Evolutionary conservation across 2,113 vertebrate genomes (phyloP).

Genomic region (Eira barbara): DNA sequence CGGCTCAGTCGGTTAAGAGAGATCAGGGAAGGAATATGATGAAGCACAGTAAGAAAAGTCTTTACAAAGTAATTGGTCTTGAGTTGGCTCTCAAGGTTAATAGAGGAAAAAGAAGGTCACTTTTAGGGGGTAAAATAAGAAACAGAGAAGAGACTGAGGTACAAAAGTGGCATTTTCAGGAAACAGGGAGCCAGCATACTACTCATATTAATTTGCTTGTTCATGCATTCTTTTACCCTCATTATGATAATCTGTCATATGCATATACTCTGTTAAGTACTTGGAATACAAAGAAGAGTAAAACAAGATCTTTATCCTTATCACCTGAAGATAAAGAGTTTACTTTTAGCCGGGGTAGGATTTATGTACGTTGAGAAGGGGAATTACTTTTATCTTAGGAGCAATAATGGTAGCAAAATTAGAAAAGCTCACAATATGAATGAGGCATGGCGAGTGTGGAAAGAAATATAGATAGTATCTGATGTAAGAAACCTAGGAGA

Average conservation of each 20-base stretch:
- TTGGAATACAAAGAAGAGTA: neutral
- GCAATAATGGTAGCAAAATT: neutral
- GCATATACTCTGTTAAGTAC: neutral
- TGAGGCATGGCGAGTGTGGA: neutral
- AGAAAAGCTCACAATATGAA: neutral
- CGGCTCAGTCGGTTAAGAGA: neutral
- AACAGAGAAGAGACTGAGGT: neutral
- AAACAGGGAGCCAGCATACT: neutral
- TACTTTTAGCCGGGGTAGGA: neutral
- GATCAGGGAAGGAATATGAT: neutral
- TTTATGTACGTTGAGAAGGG: neutral
- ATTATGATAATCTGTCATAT: neutral
- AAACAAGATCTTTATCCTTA: neutral
- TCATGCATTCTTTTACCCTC: neutral
- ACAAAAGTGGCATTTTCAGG: neutral
- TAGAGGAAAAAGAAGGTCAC: neutral
- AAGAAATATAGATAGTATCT: neutral
- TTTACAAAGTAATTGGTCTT: neutral
- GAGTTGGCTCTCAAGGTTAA: neutral
- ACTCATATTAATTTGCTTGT: neutral
- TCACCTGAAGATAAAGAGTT: neutral
- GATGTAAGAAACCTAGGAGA: neutral
- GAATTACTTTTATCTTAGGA: neutral
- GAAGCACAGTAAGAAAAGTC: neutral
- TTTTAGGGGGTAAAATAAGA: neutral